Percentiles rank a stretch among this genome's conserved stretches.
Evolutionary conservation across 2,113 vertebrate species (phyloP).

Genomic region (Spermophilus dauricus): DNA sequence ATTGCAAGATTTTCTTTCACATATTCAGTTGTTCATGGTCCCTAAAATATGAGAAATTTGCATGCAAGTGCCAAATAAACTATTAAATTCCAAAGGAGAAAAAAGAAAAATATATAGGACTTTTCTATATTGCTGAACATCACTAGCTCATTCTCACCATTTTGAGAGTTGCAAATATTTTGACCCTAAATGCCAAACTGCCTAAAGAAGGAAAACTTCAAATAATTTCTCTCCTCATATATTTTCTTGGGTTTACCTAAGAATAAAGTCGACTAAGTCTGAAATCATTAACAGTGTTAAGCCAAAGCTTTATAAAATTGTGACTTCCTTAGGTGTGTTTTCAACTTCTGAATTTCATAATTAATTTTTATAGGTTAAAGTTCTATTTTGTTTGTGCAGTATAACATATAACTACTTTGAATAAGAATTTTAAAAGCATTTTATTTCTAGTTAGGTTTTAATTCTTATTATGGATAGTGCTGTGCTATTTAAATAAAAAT

Average conservation of each 20-base stretch:
- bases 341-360: background rate
- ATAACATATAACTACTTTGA: background rate
- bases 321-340: background rate
- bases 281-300: background rate
- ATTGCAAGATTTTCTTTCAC: slow-evolving; percentile 12
- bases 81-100: background rate
- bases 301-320: background rate
- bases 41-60: slow-evolving; percentile 27
- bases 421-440: background rate
- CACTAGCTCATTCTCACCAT: background rate
- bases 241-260: background rate
- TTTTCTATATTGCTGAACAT: background rate
- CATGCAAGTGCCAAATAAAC: background rate
- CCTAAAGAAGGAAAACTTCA: slow-evolving; percentile 42
- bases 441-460: background rate
- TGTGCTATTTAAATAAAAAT: background rate
- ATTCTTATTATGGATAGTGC: background rate
- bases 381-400: background rate
- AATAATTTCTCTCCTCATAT: background rate
- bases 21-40: background rate
- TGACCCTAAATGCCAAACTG: background rate
- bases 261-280: background rate
- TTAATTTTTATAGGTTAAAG: background rate
- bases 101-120: background rate
- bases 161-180: slow-evolving; percentile 25